Percentiles rank a stretch among this genome's conserved stretches.
Conservation (phyloP, 2,888 invertebrate genomes). For the Drosophila longiperda region DNA sequence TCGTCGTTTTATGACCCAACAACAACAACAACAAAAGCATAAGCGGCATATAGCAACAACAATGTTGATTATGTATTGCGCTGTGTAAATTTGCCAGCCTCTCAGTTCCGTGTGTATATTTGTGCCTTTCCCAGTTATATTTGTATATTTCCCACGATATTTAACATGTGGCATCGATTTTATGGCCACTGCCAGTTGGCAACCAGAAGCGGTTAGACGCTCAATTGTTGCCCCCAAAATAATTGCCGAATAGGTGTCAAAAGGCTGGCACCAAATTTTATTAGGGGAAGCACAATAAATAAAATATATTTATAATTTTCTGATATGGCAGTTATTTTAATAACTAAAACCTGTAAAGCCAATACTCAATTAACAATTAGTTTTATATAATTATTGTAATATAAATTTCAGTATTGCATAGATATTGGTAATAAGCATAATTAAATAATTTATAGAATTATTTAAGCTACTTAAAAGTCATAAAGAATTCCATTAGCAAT, state of each 20-base stretch:
- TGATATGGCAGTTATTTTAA: background rate
- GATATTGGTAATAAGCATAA: background rate
- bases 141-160: conserved; percentile 76
- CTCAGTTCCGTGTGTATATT: conserved; percentile 16
- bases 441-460: background rate
- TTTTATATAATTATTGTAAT: background rate
- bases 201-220: conserved; percentile 20
- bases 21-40: conserved; percentile 35
- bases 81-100: conserved; percentile 61
- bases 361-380: background rate
- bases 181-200: conserved; percentile 40
- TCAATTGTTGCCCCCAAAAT: conserved; percentile 39
- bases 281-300: background rate
- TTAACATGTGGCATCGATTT: conserved; percentile 80
- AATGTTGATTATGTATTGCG: conserved; percentile 68
- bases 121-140: conserved; percentile 28
- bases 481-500: background rate
- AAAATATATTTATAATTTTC: background rate
- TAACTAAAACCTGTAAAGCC: background rate
- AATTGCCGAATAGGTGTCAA: conserved; percentile 58
- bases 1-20: conserved; percentile 72
- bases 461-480: conserved; percentile 1
- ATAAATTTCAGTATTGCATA: background rate
- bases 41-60: conserved; percentile 16
- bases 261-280: conserved; percentile 10